A percentile compares a stretch with the other conserved stretches of the same genome.
Evolutionary conservation across 2,797 vertebrate genomes (phyloP).

Genomic region (Enteromius trimaculatus): DNA sequence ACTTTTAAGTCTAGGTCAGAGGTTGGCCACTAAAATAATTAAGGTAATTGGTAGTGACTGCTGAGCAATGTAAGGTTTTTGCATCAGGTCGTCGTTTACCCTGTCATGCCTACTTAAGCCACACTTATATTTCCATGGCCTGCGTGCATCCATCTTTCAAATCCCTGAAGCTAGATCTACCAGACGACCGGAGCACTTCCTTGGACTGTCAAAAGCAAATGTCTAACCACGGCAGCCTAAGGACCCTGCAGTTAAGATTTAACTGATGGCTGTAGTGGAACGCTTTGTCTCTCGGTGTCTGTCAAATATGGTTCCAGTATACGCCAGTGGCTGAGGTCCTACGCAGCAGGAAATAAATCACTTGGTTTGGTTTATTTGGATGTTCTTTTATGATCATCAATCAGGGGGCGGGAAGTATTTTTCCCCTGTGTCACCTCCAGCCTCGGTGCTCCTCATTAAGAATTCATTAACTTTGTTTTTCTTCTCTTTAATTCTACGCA

Average conservation of each 20-base stretch:
- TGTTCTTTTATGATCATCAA: slow-evolving; percentile 56
- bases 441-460: slow-evolving; percentile 52
- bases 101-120: slow-evolving; percentile 10
- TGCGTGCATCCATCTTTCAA: slow-evolving; percentile 23
- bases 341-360: slow-evolving; percentile 44
- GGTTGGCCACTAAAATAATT: slow-evolving; percentile 49
- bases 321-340: slow-evolving; percentile 26
- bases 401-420: slow-evolving; percentile 52
- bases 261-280: slow-evolving; percentile 40
- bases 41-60: slow-evolving; percentile 52
- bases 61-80: slow-evolving; percentile 25
- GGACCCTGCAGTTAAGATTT: slow-evolving; percentile 33
- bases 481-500: slow-evolving; percentile 55
- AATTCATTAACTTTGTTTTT: slow-evolving; percentile 63
- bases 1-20: slow-evolving; percentile 52
- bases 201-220: slow-evolving; percentile 40
- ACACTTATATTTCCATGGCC: slow-evolving; percentile 9
- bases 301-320: slow-evolving; percentile 17
- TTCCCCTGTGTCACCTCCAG: slow-evolving; percentile 30
- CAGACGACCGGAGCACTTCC: slow-evolving; percentile 2
- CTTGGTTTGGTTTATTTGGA: slow-evolving; percentile 54
- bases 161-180: slow-evolving; percentile 21
- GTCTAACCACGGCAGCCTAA: slow-evolving; percentile 25
- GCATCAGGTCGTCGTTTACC: neutral
- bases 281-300: slow-evolving; percentile 27